Percentiles rank a stretch among this genome's conserved stretches.
Evolutionary conservation across 2,797 vertebrate genomes (phyloP).

Genomic region (Podarcis siculus): DNA sequence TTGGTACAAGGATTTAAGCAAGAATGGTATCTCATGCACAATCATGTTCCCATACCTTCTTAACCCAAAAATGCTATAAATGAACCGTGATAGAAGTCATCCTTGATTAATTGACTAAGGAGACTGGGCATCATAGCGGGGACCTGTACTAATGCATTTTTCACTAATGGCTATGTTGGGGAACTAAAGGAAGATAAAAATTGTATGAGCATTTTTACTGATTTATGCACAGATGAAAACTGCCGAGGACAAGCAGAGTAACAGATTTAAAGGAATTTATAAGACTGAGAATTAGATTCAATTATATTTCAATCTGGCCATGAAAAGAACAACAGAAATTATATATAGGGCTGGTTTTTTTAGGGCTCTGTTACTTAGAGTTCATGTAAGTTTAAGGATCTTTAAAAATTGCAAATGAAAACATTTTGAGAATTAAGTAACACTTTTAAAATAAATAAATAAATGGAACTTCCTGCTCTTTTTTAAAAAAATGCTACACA

Average conservation of each 20-base stretch:
- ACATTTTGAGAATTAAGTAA: background rate
- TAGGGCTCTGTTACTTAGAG: background rate
- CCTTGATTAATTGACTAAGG: conserved; percentile 12
- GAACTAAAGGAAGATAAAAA: conserved; percentile 8
- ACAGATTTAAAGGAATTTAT: background rate
- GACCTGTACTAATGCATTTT: background rate
- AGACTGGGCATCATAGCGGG: background rate
- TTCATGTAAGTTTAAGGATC: background rate
- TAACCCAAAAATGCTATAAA: background rate
- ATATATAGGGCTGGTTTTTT: background rate
- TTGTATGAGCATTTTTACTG: background rate
- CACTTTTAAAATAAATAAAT: background rate
- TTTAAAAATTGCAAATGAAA: background rate
- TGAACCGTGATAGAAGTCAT: background rate
- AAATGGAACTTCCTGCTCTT: background rate
- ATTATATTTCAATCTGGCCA: background rate
- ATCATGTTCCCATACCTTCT: background rate
- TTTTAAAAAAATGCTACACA: background rate
- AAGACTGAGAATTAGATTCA: conserved; percentile 10
- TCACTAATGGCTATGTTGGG: background rate
- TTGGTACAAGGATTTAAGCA: background rate
- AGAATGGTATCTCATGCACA: too few species aligned
- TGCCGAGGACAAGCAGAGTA: background rate
- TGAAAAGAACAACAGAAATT: background rate
- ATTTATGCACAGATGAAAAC: conserved; percentile 10